Conservation (phyloP, 1,140 invertebrate genomes). For the Drosophila neocordata region DNA sequence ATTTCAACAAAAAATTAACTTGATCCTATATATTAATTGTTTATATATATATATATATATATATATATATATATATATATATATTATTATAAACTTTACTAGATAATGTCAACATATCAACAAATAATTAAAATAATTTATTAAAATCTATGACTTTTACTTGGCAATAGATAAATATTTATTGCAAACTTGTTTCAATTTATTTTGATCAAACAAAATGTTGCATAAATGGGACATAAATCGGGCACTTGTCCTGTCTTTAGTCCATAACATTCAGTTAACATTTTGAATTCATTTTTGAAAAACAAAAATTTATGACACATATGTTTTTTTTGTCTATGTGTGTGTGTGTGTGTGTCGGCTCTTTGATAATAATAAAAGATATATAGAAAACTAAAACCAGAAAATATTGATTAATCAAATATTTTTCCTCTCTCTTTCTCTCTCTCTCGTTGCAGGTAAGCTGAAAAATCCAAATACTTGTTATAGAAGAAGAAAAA, state of each 20-base stretch:
- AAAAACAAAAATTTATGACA: conserved; percentile 32
- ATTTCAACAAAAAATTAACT: too few relatives aligned
- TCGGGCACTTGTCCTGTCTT: conserved; percentile 5
- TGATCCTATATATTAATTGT: too few relatives aligned
- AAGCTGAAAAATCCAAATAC: conserved; percentile 58
- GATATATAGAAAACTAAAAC: conserved; percentile 22
- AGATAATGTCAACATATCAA: not conserved
- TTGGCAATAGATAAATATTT: not conserved
- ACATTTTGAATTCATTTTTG: too few relatives aligned
- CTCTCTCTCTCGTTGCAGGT: conserved; percentile 59
- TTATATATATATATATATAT: too few relatives aligned
- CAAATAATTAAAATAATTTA: not conserved
- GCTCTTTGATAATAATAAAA: conserved; percentile 24
- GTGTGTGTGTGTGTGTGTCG: conserved; percentile 27
- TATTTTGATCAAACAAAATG: conserved; percentile 1
- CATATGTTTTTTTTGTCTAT: conserved; percentile 25
- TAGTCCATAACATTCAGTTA: not conserved
- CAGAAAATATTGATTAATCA: conserved; percentile 66
- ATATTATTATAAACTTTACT: too few relatives aligned
- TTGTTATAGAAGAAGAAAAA: conserved; percentile 4
- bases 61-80: too few relatives aligned
- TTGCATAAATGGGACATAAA: conserved; percentile 8
- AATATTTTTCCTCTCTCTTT: conserved; percentile 36
- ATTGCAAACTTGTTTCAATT: not conserved
- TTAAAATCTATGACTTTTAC: not conserved